A percentile compares a stretch with the other conserved stretches of the same genome.
Conservation (phyloP, 2,113 vertebrate species). For the Hystrix brachyura region DNA sequence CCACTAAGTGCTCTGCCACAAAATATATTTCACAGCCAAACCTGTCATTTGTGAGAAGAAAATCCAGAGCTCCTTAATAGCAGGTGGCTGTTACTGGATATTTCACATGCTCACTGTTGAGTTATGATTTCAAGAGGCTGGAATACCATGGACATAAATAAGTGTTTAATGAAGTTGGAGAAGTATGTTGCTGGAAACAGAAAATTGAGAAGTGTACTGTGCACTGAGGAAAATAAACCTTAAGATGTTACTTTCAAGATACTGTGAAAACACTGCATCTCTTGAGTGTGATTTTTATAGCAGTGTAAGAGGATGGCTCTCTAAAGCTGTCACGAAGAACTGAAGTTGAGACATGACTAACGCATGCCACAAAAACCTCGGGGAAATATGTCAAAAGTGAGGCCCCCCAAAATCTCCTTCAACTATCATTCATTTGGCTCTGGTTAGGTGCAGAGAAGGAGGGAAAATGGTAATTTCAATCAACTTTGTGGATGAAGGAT, state of each 20-base stretch:
- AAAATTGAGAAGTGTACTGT: constrained; percentile 57
- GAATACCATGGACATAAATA: background rate
- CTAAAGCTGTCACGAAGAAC: constrained; percentile 50
- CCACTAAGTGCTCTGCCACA: background rate
- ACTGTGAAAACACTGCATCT: constrained; percentile 62
- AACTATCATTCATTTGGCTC: background rate
- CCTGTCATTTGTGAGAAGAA: background rate
- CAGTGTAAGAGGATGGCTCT: background rate
- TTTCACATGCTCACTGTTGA: constrained; percentile 12
- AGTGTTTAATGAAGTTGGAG: constrained; percentile 52
- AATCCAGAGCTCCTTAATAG: background rate
- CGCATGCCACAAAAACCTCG: background rate
- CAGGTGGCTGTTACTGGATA: background rate
- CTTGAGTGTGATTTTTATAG: constrained; percentile 56
- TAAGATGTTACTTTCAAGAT: constrained; percentile 56
- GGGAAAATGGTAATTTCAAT: background rate
- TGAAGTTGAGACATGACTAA: constrained; percentile 20
- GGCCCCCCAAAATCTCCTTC: background rate
- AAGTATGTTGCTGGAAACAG: constrained; percentile 22
- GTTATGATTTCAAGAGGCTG: constrained; percentile 16
- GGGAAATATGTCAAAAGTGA: background rate
- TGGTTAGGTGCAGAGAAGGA: background rate
- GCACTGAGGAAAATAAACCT: constrained; percentile 69
- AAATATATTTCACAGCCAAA: background rate
- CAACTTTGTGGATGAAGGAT: background rate